Percentiles rank a stretch among this genome's conserved stretches.
Conservation (phyloP, 2,113 vertebrate genomes). For the Propithecus coquereli region DNA sequence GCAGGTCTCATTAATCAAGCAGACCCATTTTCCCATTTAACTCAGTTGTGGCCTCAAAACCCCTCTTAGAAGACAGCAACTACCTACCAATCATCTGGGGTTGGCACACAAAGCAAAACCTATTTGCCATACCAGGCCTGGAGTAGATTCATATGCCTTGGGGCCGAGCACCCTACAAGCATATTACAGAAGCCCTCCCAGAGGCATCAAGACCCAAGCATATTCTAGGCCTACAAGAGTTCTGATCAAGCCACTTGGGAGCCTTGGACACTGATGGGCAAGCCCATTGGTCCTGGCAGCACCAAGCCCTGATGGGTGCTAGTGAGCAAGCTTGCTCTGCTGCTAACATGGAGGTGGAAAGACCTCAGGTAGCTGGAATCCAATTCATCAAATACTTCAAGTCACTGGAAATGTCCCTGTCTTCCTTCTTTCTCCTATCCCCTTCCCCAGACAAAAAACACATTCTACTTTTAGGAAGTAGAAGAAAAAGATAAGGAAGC, state of each 20-base stretch:
- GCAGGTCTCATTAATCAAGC: not conserved
- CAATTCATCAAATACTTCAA: not conserved
- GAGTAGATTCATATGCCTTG: not conserved
- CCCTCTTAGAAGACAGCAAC: not conserved
- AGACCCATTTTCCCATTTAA: not conserved
- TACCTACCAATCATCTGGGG: not conserved
- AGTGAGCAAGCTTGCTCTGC: not conserved
- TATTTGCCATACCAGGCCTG: not conserved
- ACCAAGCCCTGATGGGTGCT: not conserved
- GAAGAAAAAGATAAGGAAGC: conserved; percentile 10
- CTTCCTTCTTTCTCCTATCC: not conserved
- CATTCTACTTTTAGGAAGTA: not conserved
- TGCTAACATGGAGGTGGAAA: not conserved
- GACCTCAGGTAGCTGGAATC: not conserved
- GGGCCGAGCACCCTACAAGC: not conserved
- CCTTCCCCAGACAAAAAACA: not conserved
- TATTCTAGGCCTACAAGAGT: not conserved
- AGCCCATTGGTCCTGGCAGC: not conserved
- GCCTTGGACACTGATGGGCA: not conserved
- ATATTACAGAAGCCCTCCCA: not conserved
- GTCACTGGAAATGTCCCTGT: not conserved
- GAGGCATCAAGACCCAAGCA: not conserved
- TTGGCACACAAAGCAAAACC: not conserved
- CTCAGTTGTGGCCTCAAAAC: not conserved
- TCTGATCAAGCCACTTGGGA: not conserved